Percentiles rank a stretch among this genome's conserved stretches.
These are phyloP conservation scores for Aleiodes sp. DNA, from an alignment of 1,140 invertebrate genomes.

Conservation along the genomic window DNA sequence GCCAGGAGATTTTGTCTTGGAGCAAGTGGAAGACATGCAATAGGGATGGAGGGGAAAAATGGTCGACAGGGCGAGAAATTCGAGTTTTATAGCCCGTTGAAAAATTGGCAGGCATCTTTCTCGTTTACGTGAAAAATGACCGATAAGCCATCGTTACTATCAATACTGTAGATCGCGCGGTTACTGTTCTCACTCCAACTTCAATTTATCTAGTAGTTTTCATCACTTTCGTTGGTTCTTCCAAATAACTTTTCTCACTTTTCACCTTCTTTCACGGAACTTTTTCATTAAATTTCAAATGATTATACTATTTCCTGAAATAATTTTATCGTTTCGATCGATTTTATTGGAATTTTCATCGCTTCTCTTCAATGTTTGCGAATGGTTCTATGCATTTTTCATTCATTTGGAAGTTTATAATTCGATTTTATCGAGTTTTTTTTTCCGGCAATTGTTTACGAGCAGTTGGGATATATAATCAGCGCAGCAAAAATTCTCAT, in stretches of 20 bases:
- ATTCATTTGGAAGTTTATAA: no score
- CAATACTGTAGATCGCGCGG: neutral
- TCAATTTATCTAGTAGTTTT: conserved; percentile 11
- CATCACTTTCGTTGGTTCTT: neutral
- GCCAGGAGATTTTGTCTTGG: conserved; percentile 22
- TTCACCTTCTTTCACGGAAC: neutral
- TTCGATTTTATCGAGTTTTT: no score
- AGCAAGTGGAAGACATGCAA: conserved; percentile 25
- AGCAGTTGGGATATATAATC: no score
- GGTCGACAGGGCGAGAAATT: conserved; percentile 52
- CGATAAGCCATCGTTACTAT: conserved; percentile 39
- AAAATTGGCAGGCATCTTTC: conserved; percentile 48
- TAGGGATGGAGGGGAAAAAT: conserved; percentile 33
- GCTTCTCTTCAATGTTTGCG: no score
- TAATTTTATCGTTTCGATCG: no score
- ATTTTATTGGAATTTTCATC: no score
- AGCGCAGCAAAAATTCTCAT: no score
- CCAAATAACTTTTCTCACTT: neutral
- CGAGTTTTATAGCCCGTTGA: conserved; percentile 52
- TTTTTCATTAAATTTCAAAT: neutral
- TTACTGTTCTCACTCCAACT: neutral
- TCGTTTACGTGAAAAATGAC: conserved; percentile 51
- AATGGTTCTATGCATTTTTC: no score
- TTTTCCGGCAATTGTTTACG: no score
- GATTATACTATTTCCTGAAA: no score